Evolutionary conservation across 2,113 vertebrate species (phyloP).

Genomic region (Lagopus muta): DNA sequence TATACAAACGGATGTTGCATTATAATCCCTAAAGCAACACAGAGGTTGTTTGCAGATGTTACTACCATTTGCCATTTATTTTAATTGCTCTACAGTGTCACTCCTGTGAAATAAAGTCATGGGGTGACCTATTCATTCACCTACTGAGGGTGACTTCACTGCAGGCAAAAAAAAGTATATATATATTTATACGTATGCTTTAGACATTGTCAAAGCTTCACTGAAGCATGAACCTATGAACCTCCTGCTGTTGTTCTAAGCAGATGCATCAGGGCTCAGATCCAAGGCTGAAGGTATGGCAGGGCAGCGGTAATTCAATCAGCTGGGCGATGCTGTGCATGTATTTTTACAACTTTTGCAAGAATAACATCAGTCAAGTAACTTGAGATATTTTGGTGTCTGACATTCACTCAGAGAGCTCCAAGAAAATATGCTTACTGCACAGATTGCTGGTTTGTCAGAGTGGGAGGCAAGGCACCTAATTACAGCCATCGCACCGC

Average conservation of each 20-base stretch:
- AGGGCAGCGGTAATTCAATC: slow-evolving; percentile 55
- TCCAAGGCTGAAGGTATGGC: neutral
- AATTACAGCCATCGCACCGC: neutral
- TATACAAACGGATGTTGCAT: slow-evolving; percentile 69
- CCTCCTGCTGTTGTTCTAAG: neutral
- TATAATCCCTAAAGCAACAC: slow-evolving; percentile 67
- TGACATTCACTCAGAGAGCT: slow-evolving; percentile 55
- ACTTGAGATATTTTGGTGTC: slow-evolving; percentile 63
- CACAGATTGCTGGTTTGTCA: slow-evolving; percentile 12
- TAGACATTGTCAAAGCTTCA: slow-evolving; percentile 26
- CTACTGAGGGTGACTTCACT: slow-evolving; percentile 5
- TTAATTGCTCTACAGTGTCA: slow-evolving; percentile 40
- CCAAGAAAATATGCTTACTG: slow-evolving; percentile 60
- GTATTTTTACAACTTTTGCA: slow-evolving; percentile 45
- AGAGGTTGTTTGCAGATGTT: slow-evolving; percentile 57
- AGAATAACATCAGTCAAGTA: slow-evolving; percentile 59
- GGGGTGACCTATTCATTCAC: slow-evolving; percentile 15
- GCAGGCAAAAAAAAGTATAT: neutral
- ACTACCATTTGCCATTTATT: slow-evolving; percentile 41
- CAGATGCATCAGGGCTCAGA: neutral
- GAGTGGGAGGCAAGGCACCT: slow-evolving; percentile 39
- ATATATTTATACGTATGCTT: neutral
- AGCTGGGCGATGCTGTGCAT: neutral
- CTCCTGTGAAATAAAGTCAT: slow-evolving; percentile 57
- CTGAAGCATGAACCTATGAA: fast-evolving